phyloP scores from a whole-genome alignment of 2,797 vertebrate species.

The Eulemur rubriventer region DNA sequence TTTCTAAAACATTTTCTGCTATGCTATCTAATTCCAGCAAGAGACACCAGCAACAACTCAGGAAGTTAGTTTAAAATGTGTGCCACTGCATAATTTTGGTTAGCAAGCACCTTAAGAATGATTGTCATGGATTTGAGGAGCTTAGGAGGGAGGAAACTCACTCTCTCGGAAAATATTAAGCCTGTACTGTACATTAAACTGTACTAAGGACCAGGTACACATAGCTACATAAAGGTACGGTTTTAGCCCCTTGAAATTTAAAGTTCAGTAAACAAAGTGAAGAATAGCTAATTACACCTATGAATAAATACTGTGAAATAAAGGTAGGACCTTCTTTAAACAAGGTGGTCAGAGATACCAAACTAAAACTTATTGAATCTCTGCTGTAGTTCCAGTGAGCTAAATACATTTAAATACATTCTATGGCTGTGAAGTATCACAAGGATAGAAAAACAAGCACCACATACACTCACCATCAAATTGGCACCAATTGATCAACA shows the following conservation, averaged over 20 bases:
- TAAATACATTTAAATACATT: neutral
- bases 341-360: neutral
- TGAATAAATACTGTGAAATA: neutral
- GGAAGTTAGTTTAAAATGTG: neutral
- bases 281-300: neutral
- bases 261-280: neutral
- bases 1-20: neutral
- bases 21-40: neutral
- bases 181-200: neutral
- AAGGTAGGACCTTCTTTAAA: neutral
- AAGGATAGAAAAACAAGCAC: too few species aligned
- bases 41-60: neutral
- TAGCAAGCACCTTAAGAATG: neutral
- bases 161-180: neutral
- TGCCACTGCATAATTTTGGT: neutral
- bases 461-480: too few species aligned
- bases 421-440: too few species aligned
- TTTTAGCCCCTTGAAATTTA: neutral
- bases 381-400: neutral
- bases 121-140: neutral
- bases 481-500: too few species aligned
- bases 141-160: neutral
- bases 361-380: neutral
- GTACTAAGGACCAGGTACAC: neutral
- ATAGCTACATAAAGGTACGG: neutral